A percentile compares a stretch with the other conserved stretches of the same genome.
These are phyloP conservation scores for Goniozus legneri DNA, from an alignment of 1,140 invertebrate genomes.

Conservation along the genomic window DNA sequence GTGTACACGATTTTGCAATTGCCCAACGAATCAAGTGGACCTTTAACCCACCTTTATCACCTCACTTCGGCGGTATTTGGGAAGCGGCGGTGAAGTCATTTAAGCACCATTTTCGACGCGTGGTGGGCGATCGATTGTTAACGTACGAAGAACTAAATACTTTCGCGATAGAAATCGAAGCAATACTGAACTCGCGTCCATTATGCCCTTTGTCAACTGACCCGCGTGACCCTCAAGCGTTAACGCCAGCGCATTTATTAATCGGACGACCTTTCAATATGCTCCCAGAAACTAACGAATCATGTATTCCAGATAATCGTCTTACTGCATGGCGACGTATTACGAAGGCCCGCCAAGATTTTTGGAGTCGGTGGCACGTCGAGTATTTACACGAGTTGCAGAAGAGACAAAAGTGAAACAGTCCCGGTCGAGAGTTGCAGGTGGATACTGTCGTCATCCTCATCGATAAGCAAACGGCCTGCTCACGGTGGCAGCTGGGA, in stretches of 20 bases:
- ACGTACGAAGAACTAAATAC: constrained; percentile 12
- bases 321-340: constrained; percentile 17
- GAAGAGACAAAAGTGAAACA: constrained; percentile 9
- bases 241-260: constrained; percentile 25
- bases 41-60: constrained; percentile 8
- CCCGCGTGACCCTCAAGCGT: constrained; percentile 7
- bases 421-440: neutral
- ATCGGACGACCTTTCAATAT: constrained; percentile 18
- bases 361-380: constrained; percentile 18
- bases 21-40: constrained; percentile 7
- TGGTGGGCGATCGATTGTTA: constrained; percentile 13
- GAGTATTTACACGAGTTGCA: constrained; percentile 19
- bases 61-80: constrained; percentile 12
- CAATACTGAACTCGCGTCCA: neutral
- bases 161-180: constrained; percentile 13
- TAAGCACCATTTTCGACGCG: constrained; percentile 22
- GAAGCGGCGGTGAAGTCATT: constrained; percentile 29
- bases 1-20: neutral
- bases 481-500: neutral
- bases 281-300: constrained; percentile 16
- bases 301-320: constrained; percentile 8
- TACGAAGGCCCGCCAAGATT: constrained; percentile 8
- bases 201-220: neutral
- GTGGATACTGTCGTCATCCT: neutral
- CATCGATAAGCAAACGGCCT: neutral